Evolutionary conservation across 2,797 vertebrate species (phyloP).

Genomic region (Numenius phaeopus): DNA sequence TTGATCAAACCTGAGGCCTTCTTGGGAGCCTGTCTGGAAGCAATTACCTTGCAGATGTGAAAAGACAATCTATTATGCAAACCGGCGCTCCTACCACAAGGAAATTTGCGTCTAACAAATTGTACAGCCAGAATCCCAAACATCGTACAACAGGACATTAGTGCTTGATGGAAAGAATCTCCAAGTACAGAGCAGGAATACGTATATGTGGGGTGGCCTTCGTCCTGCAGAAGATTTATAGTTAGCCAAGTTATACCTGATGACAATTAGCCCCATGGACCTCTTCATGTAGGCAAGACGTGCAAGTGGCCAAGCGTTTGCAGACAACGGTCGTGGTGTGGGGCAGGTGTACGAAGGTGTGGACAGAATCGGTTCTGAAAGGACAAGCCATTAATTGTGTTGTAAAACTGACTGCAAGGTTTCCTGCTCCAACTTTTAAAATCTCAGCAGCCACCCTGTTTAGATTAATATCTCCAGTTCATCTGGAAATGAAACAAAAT

Average conservation of each 20-base stretch:
- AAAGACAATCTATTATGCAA: neutral
- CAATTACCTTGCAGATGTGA: neutral
- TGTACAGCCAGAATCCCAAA: neutral
- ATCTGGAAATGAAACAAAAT: neutral
- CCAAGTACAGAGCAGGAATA: neutral
- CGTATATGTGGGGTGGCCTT: neutral
- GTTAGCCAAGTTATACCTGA: neutral
- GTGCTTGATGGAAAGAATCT: neutral
- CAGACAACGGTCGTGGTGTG: neutral
- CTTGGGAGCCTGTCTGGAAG: neutral
- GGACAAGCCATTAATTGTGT: neutral
- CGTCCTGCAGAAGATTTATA: neutral
- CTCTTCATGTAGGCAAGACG: neutral
- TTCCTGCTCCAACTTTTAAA: neutral
- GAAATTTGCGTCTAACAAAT: neutral
- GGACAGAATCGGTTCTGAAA: neutral
- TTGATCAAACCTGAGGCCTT: slow-evolving; percentile 2
- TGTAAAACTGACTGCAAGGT: neutral
- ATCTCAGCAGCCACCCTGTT: neutral
- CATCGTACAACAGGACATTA: neutral
- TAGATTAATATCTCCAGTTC: neutral
- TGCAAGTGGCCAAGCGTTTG: neutral
- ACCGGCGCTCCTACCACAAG: neutral
- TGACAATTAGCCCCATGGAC: neutral
- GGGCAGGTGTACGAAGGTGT: neutral